Evolutionary conservation across 2,797 vertebrate species (phyloP).

Genomic region (Myotis daubentonii): DNA sequence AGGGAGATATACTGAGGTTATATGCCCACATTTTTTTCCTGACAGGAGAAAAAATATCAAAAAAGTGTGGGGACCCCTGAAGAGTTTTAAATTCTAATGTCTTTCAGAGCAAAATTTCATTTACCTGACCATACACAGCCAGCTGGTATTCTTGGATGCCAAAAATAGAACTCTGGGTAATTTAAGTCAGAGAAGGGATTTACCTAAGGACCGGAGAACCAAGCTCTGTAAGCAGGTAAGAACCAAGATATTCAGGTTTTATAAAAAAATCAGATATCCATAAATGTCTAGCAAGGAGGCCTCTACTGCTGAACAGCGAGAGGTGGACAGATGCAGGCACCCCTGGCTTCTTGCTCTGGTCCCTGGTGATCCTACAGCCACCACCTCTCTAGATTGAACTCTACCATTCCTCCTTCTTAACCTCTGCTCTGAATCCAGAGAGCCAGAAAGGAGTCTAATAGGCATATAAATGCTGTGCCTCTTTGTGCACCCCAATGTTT

Average conservation of each 20-base stretch:
- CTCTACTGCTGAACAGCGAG: background rate
- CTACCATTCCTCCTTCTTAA: background rate
- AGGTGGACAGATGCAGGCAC: too few species aligned
- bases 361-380: background rate
- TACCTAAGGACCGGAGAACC: background rate
- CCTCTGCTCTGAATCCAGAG: background rate
- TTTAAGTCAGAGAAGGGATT: background rate
- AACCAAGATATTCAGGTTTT: background rate
- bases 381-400: background rate
- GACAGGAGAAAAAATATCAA: slow-evolving; percentile 44
- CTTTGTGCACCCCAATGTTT: fast-evolving
- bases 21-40: background rate
- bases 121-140: slow-evolving; percentile 1
- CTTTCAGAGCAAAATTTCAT: background rate
- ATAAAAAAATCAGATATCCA: background rate
- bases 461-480: background rate
- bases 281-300: background rate
- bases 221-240: background rate
- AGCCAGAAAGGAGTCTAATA: background rate
- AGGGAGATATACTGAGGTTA: slow-evolving; percentile 6
- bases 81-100: slow-evolving; percentile 49
- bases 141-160: background rate
- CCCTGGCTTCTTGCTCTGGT: background rate
- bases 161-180: background rate
- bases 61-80: background rate